Percentiles rank a stretch among this genome's conserved stretches.
These are phyloP conservation scores for Brachyptera risi DNA, from an alignment of 2,888 invertebrate genomes.

Conservation along the genomic window DNA sequence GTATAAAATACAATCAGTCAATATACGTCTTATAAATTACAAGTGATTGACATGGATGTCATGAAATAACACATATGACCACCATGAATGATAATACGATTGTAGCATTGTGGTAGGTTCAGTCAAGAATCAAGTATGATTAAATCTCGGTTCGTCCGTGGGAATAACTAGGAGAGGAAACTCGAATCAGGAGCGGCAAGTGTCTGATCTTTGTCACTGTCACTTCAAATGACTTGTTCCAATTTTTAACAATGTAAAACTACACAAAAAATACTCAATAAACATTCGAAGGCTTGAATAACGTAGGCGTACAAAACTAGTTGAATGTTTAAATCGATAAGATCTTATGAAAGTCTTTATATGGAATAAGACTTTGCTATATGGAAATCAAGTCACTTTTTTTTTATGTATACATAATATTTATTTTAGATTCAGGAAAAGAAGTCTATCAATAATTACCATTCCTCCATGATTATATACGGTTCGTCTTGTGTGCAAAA, in stretches of 20 bases:
- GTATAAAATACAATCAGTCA: slow-evolving; percentile 2
- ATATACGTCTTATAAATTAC: background rate
- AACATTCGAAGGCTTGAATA: background rate
- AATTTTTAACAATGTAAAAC: slow-evolving; percentile 1
- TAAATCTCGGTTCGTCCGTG: too few relatives aligned
- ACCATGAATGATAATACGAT: background rate
- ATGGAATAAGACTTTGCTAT: background rate
- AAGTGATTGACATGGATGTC: background rate
- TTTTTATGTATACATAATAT: too few relatives aligned
- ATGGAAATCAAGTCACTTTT: slow-evolving; percentile 12
- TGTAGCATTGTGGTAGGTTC: background rate
- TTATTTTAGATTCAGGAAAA: background rate
- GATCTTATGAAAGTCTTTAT: slow-evolving; percentile 11
- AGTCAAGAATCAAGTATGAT: too few relatives aligned
- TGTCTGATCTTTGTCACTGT: slow-evolving; percentile 14
- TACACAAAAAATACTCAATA: slow-evolving; percentile 1
- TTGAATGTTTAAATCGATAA: slow-evolving; percentile 1
- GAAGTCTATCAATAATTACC: slow-evolving; percentile 8
- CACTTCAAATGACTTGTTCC: slow-evolving; percentile 10
- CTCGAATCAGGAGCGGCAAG: background rate
- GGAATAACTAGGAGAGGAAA: too few relatives aligned
- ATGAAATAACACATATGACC: too few relatives aligned
- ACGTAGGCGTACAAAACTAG: slow-evolving; percentile 10
- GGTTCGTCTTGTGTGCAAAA: too few relatives aligned
- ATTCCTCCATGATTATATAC: slow-evolving; percentile 17